These are phyloP conservation scores for Sclerodermus sp. DNA, from an alignment of 2,888 invertebrate species.

Conservation along the genomic window DNA sequence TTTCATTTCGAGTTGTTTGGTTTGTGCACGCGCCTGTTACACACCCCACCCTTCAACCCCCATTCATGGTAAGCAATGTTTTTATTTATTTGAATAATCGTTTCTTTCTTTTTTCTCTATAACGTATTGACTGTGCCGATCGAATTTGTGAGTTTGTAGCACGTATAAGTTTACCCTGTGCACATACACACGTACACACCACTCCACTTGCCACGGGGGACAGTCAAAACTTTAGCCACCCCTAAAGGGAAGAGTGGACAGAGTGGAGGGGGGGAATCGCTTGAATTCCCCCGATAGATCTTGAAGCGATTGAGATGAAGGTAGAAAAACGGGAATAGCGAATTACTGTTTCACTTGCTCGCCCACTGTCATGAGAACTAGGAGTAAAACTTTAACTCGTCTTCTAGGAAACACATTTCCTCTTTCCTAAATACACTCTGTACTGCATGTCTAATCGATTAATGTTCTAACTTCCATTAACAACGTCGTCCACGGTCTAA, in stretches of 20 bases:
- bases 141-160: too few species aligned
- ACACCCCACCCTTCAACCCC: conserved; percentile 57
- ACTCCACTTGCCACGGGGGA: too few species aligned
- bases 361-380: too few species aligned
- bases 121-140: too few species aligned
- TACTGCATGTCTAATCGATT: conserved; percentile 47
- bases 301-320: too few species aligned
- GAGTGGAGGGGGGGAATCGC: too few species aligned
- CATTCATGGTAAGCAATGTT: conserved; percentile 58
- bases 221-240: too few species aligned
- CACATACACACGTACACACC: too few species aligned
- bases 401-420: conserved; percentile 23
- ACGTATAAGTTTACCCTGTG: conserved; percentile 17
- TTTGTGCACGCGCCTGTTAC: conserved; percentile 59
- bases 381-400: too few species aligned
- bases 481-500: conserved; percentile 9
- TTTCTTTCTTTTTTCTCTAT: conserved; percentile 26
- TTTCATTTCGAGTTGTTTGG: conserved; percentile 59
- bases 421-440: conserved; percentile 25
- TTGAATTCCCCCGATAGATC: too few species aligned
- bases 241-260: too few species aligned
- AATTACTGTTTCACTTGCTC: background rate
- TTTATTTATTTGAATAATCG: conserved; percentile 53
- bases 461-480: conserved; percentile 49
- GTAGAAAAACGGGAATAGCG: too few species aligned